Percentiles rank a stretch among this genome's conserved stretches.
Evolutionary conservation across 2,113 vertebrate species (phyloP).

Genomic region (Morphnarchus princeps): DNA sequence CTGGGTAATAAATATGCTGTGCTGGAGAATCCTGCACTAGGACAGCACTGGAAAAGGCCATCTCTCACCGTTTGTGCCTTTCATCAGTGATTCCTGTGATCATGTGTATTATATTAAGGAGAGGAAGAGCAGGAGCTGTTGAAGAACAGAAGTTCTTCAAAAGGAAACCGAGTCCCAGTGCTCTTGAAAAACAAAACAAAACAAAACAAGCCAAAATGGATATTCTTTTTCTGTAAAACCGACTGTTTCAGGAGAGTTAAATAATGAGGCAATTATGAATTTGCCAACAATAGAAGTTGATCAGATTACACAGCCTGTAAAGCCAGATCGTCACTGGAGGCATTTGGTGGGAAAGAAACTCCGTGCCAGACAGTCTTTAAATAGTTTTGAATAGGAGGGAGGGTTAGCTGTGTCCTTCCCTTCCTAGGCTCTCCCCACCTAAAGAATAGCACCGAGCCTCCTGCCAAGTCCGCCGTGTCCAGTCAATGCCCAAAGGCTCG

Average conservation of each 20-base stretch:
- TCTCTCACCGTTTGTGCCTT: background rate
- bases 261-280: constrained; percentile 19
- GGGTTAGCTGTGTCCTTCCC: constrained; percentile 54
- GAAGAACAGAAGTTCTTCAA: background rate
- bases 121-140: background rate
- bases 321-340: constrained; percentile 21
- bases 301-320: constrained; percentile 51
- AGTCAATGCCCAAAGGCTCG: background rate
- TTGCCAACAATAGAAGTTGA: constrained; percentile 46
- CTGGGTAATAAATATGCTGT: background rate
- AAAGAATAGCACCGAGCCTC: background rate
- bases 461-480: background rate
- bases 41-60: background rate
- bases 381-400: constrained; percentile 44
- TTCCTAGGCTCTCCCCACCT: constrained; percentile 34
- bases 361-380: constrained; percentile 39
- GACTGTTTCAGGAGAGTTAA: background rate
- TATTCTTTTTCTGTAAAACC: background rate
- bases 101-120: background rate
- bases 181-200: background rate
- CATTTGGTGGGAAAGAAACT: constrained; percentile 57
- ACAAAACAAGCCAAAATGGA: background rate
- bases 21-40: background rate
- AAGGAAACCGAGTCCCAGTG: background rate
- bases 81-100: background rate